These are phyloP conservation scores for Formica selysi DNA, from an alignment of 1,140 invertebrate genomes.

Conservation along the genomic window DNA sequence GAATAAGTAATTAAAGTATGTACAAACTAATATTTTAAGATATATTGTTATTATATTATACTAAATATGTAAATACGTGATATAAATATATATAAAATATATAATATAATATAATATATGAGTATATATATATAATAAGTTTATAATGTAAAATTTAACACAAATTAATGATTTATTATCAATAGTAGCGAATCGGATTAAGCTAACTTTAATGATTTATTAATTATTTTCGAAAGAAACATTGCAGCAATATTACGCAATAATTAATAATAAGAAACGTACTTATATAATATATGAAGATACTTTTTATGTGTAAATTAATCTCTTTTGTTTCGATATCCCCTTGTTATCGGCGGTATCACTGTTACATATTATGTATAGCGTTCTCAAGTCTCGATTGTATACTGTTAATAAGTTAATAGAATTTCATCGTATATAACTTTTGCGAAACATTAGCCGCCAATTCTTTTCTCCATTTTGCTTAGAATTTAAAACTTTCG, in stretches of 20 bases:
- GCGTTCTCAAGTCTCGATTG: not conserved
- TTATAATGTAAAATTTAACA: not conserved
- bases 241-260: not conserved
- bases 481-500: constrained; percentile 45
- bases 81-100: too few species aligned
- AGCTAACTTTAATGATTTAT: not conserved
- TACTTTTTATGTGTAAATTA: not conserved
- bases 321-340: not conserved
- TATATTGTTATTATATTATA: too few species aligned
- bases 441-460: constrained; percentile 8
- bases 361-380: not conserved
- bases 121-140: not conserved
- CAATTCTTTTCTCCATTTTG: not conserved
- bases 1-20: too few species aligned
- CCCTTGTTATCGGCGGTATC: not conserved
- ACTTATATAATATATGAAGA: not conserved
- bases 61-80: too few species aligned
- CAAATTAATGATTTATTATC: too few species aligned
- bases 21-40: too few species aligned
- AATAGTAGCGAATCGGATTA: too few species aligned
- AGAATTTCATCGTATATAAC: constrained; percentile 26
- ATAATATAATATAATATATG: not conserved
- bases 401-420: constrained; percentile 41
- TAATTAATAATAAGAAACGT: not conserved
- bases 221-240: too few species aligned